Conservation (phyloP, 1,140 invertebrate species). For the Galleria mellonella region DNA sequence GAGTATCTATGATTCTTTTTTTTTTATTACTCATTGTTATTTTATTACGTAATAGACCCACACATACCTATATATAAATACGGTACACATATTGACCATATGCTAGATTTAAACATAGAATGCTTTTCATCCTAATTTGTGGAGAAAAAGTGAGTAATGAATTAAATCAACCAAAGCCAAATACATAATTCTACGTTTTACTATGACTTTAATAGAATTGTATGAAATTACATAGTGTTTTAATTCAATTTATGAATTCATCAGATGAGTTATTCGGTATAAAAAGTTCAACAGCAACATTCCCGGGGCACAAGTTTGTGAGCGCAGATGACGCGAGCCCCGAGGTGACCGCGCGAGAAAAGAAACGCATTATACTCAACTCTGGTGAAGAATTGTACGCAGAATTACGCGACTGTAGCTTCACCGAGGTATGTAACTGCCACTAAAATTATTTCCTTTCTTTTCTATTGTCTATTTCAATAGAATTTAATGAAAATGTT, state of each 20-base stretch:
- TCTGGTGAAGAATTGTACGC: slow-evolving; percentile 92
- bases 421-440: slow-evolving; percentile 81
- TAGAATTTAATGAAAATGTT: too few species aligned
- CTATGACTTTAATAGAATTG: not conserved
- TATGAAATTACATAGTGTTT: too few species aligned
- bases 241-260: not conserved
- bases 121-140: not conserved
- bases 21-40: slow-evolving; percentile 8
- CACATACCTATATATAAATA: too few species aligned
- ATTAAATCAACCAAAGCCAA: too few species aligned
- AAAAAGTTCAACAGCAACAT: slow-evolving; percentile 81
- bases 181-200: too few species aligned
- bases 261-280: slow-evolving; percentile 79
- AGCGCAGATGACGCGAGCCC: slow-evolving; percentile 78
- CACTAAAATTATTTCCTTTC: not conserved
- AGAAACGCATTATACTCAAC: slow-evolving; percentile 91
- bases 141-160: not conserved
- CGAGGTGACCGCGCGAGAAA: slow-evolving; percentile 79
- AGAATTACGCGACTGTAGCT: slow-evolving; percentile 95
- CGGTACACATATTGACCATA: too few species aligned
- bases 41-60: too few species aligned
- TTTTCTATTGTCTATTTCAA: too few species aligned
- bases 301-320: slow-evolving; percentile 90
- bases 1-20: slow-evolving; percentile 8
- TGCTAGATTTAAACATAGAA: too few species aligned